These are phyloP conservation scores for Melipona bicolor DNA, from an alignment of 2,888 invertebrate species.

Conservation along the genomic window DNA sequence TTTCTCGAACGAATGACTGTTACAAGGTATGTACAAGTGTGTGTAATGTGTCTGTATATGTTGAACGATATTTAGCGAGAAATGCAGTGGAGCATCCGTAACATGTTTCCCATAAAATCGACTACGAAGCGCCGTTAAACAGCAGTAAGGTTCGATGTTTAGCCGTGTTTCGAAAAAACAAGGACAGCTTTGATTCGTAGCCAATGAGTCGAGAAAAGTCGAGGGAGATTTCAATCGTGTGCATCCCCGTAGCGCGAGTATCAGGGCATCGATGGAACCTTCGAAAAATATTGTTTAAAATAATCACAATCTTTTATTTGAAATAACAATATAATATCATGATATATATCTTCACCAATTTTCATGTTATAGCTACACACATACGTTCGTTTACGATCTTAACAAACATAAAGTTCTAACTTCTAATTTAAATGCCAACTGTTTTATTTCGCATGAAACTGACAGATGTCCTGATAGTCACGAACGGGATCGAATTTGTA, in stretches of 20 bases:
- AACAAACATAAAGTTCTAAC: too few relatives aligned
- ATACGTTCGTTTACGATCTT: too few relatives aligned
- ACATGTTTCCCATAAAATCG: background rate
- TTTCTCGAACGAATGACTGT: background rate
- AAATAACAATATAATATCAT: too few relatives aligned
- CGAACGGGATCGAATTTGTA: background rate
- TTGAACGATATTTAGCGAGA: background rate
- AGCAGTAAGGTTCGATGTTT: slow-evolving; percentile 2
- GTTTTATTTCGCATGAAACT: background rate
- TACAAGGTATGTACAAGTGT: slow-evolving; percentile 35
- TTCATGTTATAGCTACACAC: too few relatives aligned
- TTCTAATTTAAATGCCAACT: background rate
- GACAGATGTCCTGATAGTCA: background rate
- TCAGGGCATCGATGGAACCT: too few relatives aligned
- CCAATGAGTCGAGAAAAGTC: slow-evolving; percentile 3
- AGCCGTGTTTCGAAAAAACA: background rate
- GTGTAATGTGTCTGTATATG: background rate
- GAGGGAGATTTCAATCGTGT: background rate
- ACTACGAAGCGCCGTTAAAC: background rate
- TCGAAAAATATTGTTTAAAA: too few relatives aligned
- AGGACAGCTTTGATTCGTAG: background rate
- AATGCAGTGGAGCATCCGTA: background rate
- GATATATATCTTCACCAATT: too few relatives aligned
- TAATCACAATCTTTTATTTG: too few relatives aligned
- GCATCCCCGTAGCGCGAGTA: background rate